Evolutionary conservation across 2,888 invertebrate genomes (phyloP).

Genomic region (Spisula solida): DNA sequence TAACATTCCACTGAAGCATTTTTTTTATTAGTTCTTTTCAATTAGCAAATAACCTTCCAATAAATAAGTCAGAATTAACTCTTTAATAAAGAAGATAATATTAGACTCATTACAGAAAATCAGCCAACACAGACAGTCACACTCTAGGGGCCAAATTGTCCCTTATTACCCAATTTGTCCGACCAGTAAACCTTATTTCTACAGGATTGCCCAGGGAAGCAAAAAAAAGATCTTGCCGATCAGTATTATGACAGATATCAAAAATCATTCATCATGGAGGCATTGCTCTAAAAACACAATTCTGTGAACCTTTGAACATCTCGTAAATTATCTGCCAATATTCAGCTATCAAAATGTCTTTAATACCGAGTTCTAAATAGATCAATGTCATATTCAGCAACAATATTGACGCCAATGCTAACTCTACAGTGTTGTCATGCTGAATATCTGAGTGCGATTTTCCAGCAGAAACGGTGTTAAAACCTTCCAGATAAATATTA

Average conservation of each 20-base stretch:
- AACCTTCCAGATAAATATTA: neutral
- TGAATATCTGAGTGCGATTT: neutral
- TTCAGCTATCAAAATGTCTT: constrained; percentile 11
- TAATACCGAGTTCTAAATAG: constrained; percentile 17
- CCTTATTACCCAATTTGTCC: neutral
- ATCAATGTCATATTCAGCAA: neutral
- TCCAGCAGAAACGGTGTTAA: neutral
- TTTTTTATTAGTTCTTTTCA: too few species aligned
- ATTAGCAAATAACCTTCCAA: too few species aligned
- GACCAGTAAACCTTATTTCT: too few species aligned
- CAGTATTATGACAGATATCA: too few species aligned
- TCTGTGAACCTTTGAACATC: constrained; percentile 7
- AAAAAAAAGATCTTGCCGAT: too few species aligned
- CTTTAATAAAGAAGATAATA: neutral
- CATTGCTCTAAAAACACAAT: constrained; percentile 6
- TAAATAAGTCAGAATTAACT: neutral
- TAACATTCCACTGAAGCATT: too few species aligned
- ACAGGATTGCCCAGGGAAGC: too few species aligned
- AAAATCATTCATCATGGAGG: too few species aligned
- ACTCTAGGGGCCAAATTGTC: neutral
- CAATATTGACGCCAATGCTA: neutral
- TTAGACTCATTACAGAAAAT: neutral
- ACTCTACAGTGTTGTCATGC: neutral
- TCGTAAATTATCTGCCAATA: constrained; percentile 40
- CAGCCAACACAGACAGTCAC: neutral